A percentile compares a stretch with the other conserved stretches of the same genome.
These are phyloP conservation scores for Spheniscus humboldti DNA, from an alignment of 2,797 vertebrate genomes.

Conservation along the genomic window DNA sequence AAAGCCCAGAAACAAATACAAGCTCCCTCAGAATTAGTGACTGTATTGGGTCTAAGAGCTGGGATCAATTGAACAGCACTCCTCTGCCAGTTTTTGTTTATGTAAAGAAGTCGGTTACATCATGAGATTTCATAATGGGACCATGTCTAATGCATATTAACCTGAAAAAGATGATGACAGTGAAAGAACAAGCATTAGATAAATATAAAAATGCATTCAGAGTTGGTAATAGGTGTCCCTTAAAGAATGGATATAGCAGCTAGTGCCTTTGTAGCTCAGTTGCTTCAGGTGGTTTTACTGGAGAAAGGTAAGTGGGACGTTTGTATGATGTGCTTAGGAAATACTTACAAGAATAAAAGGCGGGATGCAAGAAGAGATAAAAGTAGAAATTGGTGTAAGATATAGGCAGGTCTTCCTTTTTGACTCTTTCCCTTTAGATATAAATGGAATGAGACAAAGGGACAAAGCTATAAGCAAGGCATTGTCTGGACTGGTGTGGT, in stretches of 20 bases:
- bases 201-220: neutral
- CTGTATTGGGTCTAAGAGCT: neutral
- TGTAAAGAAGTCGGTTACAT: neutral
- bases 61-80: neutral
- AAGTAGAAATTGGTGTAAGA: neutral
- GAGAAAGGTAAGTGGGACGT: neutral
- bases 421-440: neutral
- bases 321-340: neutral
- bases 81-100: neutral
- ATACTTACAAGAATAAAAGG: neutral
- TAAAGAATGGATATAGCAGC: neutral
- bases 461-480: neutral
- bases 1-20: neutral
- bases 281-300: neutral
- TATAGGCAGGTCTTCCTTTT: neutral
- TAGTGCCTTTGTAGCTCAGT: neutral
- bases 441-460: neutral
- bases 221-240: neutral
- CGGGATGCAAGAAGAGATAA: neutral
- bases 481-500: neutral
- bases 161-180: neutral
- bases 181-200: neutral
- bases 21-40: neutral
- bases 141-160: neutral
- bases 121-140: neutral